phyloP scores from a whole-genome alignment of 1,140 invertebrate species.

The Venturia canescens region DNA sequence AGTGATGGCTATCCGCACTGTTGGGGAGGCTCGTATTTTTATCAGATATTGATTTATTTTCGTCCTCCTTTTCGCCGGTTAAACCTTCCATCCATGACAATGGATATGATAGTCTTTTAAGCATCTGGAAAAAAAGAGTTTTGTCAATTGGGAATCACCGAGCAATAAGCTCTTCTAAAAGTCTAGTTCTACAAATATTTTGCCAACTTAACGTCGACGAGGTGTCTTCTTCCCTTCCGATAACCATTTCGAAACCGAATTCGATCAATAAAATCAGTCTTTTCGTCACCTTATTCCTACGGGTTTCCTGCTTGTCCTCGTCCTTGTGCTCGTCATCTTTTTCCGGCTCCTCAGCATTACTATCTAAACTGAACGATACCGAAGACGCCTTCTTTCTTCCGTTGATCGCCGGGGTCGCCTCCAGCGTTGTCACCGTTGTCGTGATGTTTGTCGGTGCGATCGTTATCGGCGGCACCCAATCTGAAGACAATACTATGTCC shows the following conservation, averaged over 20 bases:
- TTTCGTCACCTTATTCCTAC: conserved; percentile 75
- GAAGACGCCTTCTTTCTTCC: conserved; percentile 84
- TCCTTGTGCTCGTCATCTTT: conserved; percentile 74
- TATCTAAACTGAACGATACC: conserved; percentile 85
- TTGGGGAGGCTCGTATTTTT: conserved; percentile 79
- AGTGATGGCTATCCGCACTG: conserved; percentile 82
- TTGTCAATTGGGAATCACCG: not conserved
- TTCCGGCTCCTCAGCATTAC: conserved; percentile 76
- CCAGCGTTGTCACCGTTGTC: conserved; percentile 73
- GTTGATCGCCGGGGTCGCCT: conserved; percentile 74
- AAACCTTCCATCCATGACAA: conserved; percentile 94
- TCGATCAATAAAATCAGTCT: conserved; percentile 4
- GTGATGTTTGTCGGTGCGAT: conserved; percentile 82
- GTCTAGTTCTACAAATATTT: conserved; percentile 32
- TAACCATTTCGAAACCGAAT: conserved; percentile 20
- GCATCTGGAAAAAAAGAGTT: conserved; percentile 80
- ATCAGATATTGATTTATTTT: conserved; percentile 70
- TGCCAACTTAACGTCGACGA: conserved; percentile 2
- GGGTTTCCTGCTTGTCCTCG: conserved; percentile 77
- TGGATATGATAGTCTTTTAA: conserved; percentile 94
- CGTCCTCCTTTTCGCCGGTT: conserved; percentile 82
- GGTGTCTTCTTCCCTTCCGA: not conserved
- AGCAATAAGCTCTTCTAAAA: conserved; percentile 38
- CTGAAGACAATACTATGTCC: conserved; percentile 88
- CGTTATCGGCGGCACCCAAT: conserved; percentile 89